A percentile compares a stretch with the other conserved stretches of the same genome.
Evolutionary conservation across 2,888 invertebrate genomes (phyloP).

Genomic region (Drosophila yooni): DNA sequence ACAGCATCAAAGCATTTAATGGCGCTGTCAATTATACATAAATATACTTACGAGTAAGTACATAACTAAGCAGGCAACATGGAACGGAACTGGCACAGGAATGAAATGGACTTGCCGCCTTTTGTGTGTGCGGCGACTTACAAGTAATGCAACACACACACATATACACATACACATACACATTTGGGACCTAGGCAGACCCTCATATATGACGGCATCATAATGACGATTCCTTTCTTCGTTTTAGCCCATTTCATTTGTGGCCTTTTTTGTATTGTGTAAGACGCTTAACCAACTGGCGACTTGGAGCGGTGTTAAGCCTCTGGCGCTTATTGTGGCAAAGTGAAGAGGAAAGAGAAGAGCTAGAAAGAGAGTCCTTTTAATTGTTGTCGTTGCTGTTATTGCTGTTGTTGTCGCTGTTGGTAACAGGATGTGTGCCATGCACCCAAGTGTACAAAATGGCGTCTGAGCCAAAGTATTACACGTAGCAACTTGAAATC

Average conservation of each 20-base stretch:
- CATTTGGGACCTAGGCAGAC: slow-evolving; percentile 5
- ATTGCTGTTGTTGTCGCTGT: slow-evolving; percentile 26
- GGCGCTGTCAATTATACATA: slow-evolving; percentile 70
- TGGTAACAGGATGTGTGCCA: slow-evolving; percentile 55
- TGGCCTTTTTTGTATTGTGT: slow-evolving; percentile 27
- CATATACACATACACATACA: slow-evolving; percentile 5
- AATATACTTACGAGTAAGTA: slow-evolving; percentile 55
- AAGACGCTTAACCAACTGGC: slow-evolving; percentile 63
- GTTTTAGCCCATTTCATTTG: slow-evolving; percentile 6
- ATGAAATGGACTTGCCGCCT: slow-evolving; percentile 68
- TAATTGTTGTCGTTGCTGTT: slow-evolving; percentile 59
- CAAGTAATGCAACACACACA: slow-evolving; percentile 9
- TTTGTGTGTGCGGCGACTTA: slow-evolving; percentile 30
- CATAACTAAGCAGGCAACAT: slow-evolving; percentile 37
- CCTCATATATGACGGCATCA: slow-evolving; percentile 57
- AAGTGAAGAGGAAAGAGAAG: neutral
- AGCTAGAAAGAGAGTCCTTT: slow-evolving; percentile 13
- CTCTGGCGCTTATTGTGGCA: slow-evolving; percentile 39
- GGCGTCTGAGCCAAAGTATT: slow-evolving; percentile 61
- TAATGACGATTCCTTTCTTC: slow-evolving; percentile 55
- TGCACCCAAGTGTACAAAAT: slow-evolving; percentile 62
- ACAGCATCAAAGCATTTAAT: slow-evolving; percentile 57
- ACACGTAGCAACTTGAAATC: slow-evolving; percentile 63
- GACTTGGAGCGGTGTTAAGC: slow-evolving; percentile 53
- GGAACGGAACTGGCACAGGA: slow-evolving; percentile 44